phyloP scores from a whole-genome alignment of 2,797 vertebrate genomes.

The Parotocinclus haroldoi region DNA sequence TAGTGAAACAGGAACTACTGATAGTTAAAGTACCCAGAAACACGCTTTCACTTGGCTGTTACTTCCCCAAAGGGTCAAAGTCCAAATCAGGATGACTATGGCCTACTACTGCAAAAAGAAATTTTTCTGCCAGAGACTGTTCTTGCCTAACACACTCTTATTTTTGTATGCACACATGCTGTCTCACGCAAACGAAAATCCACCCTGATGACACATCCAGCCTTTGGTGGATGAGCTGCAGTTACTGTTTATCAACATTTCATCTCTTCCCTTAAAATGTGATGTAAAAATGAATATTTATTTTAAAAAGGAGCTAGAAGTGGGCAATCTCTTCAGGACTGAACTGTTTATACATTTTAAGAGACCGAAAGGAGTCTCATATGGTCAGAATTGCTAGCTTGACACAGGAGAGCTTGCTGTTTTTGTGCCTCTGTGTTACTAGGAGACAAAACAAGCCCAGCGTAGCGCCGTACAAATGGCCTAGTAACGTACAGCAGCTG shows the following conservation, averaged over 20 bases:
- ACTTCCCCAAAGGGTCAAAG: conserved; percentile 37
- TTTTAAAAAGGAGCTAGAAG: background rate
- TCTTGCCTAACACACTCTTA: conserved; percentile 2
- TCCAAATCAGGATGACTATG: conserved; percentile 23
- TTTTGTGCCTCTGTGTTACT: conserved; percentile 44
- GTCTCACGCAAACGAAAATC: conserved; percentile 28
- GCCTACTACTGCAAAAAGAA: background rate
- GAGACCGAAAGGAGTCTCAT: conserved; percentile 6
- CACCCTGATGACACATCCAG: conserved; percentile 19
- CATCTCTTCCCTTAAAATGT: too few relatives aligned
- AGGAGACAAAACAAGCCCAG: conserved; percentile 53
- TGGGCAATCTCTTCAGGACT: conserved; percentile 10
- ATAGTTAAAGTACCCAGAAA: conserved; percentile 13
- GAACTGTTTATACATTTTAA: conserved; percentile 21
- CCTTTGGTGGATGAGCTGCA: conserved; percentile 4
- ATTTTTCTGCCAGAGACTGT: background rate
- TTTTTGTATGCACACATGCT: conserved; percentile 9
- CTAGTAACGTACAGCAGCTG: conserved; percentile 51
- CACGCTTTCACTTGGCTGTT: conserved; percentile 12
- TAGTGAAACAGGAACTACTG: conserved; percentile 13
- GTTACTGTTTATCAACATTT: conserved; percentile 21
- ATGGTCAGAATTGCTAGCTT: conserved; percentile 25
- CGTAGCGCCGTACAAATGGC: conserved; percentile 30
- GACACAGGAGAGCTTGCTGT: conserved; percentile 37
- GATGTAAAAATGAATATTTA: background rate